These are phyloP conservation scores for Eulacestoma nigropectus DNA, from an alignment of 2,113 vertebrate genomes.

Conservation along the genomic window DNA sequence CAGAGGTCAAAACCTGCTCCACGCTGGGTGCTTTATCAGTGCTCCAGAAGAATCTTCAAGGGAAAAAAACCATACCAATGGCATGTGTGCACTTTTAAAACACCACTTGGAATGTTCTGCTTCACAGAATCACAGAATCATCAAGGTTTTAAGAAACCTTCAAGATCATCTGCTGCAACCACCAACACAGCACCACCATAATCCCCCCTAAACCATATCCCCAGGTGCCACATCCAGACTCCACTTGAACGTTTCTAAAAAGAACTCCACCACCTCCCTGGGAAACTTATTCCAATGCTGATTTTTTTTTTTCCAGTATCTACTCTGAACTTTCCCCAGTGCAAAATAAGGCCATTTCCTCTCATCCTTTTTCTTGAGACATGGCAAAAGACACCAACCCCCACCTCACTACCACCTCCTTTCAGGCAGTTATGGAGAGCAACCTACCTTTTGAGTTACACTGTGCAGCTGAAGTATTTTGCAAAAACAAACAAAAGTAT, in stretches of 20 bases:
- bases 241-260: not conserved
- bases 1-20: not conserved
- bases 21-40: not conserved
- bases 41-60: not conserved
- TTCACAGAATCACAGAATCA: not conserved
- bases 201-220: not conserved
- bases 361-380: not conserved
- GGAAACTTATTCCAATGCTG: not conserved
- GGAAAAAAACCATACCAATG: not conserved
- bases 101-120: not conserved
- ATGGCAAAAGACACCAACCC: not conserved
- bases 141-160: not conserved
- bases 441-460: not conserved
- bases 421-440: not conserved
- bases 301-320: not conserved
- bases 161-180: not conserved
- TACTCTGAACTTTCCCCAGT: not conserved
- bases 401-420: not conserved
- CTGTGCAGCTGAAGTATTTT: not conserved
- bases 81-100: not conserved
- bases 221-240: not conserved
- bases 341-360: not conserved
- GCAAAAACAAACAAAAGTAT: not conserved
- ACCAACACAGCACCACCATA: not conserved
- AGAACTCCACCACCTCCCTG: not conserved